Conservation (phyloP, 2,888 invertebrate genomes). For the Hypercompe scribonia region DNA sequence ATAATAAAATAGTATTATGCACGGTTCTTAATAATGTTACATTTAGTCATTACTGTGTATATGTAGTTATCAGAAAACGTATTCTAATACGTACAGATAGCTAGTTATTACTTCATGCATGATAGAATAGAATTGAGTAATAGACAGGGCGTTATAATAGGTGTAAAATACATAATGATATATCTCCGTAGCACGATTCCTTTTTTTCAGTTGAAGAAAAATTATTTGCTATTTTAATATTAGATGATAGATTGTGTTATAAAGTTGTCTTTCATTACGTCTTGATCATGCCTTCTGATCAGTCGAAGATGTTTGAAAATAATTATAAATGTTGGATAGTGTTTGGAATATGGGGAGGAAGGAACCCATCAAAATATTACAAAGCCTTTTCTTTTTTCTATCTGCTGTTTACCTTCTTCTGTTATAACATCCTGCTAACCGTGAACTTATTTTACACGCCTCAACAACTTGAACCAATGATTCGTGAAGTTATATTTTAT, state of each 20-base stretch:
- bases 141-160: slow-evolving; percentile 50
- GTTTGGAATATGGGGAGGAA: slow-evolving; percentile 71
- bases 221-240: neutral
- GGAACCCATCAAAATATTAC: slow-evolving; percentile 56
- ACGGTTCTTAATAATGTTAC: neutral
- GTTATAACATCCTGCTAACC: slow-evolving; percentile 67
- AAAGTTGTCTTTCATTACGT: neutral
- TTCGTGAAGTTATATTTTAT: slow-evolving; percentile 72
- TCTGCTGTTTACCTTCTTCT: slow-evolving; percentile 56
- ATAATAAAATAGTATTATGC: neutral
- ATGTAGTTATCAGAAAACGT: neutral
- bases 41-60: neutral
- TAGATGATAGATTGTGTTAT: neutral
- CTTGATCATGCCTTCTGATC: slow-evolving; percentile 44
- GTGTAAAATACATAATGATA: slow-evolving; percentile 58
- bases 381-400: slow-evolving; percentile 65
- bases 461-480: slow-evolving; percentile 64
- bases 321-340: slow-evolving; percentile 64
- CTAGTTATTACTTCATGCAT: slow-evolving; percentile 48
- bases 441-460: slow-evolving; percentile 71
- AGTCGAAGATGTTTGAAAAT: slow-evolving; percentile 62
- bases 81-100: neutral
- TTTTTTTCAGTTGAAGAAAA: slow-evolving; percentile 7
- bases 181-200: slow-evolving; percentile 33
- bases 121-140: slow-evolving; percentile 42